These are phyloP conservation scores for Andricus quercusramuli DNA, from an alignment of 2,888 invertebrate species.

Conservation along the genomic window DNA sequence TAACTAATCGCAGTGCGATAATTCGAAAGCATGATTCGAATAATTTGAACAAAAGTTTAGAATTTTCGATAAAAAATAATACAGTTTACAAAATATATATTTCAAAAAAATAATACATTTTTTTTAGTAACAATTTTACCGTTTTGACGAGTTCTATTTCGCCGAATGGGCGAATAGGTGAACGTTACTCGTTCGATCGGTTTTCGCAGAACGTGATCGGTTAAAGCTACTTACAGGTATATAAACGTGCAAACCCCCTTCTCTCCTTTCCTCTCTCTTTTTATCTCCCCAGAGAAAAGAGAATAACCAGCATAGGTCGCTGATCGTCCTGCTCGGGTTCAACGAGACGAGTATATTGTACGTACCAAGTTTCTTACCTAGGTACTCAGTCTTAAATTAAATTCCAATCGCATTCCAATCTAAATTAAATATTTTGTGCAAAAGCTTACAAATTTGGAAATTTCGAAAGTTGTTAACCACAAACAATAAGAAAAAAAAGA, in stretches of 20 bases:
- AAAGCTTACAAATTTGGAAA: not conserved
- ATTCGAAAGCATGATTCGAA: no score
- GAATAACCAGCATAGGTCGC: conserved; percentile 57
- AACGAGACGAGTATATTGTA: conserved; percentile 47
- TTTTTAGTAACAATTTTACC: not conserved
- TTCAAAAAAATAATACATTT: not conserved
- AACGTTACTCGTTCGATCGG: conserved; percentile 34
- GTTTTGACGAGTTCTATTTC: conserved; percentile 4
- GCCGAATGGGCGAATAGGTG: not conserved
- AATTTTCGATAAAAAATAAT: no score
- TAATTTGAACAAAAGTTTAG: no score
- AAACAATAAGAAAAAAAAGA: not conserved
- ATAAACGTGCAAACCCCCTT: conserved; percentile 22
- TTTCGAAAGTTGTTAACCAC: not conserved
- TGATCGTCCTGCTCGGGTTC: conserved; percentile 61
- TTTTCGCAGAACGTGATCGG: conserved; percentile 36
- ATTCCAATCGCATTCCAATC: not conserved
- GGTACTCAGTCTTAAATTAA: not conserved
- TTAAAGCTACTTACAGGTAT: conserved; percentile 24
- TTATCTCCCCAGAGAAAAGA: conserved; percentile 59
- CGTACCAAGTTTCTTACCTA: conserved; percentile 1
- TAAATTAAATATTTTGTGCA: not conserved
- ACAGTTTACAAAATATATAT: no score
- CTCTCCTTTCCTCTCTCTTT: conserved; percentile 56
- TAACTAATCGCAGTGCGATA: no score